phyloP scores from a whole-genome alignment of 2,797 vertebrate genomes.

The Danio choprae region DNA sequence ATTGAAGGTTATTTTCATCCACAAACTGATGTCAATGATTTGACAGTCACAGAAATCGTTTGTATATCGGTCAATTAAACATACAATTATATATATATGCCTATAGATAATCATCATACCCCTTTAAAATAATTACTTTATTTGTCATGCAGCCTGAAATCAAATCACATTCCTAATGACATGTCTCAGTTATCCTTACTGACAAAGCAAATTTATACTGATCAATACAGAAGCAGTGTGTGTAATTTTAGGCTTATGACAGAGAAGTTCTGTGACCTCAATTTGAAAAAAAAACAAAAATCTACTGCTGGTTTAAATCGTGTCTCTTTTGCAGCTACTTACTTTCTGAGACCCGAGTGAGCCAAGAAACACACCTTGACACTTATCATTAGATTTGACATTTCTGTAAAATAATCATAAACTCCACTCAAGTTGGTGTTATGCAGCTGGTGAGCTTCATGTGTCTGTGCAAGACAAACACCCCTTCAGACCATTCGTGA shows the following conservation, averaged over 20 bases:
- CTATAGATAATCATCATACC: too few species aligned
- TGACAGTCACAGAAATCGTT: background rate
- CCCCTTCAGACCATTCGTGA: background rate
- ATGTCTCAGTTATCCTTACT: background rate
- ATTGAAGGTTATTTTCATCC: background rate
- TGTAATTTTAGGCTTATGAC: background rate
- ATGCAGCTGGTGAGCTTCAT: background rate
- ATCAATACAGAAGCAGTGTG: background rate
- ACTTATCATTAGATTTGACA: background rate
- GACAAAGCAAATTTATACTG: background rate
- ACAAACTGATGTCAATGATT: background rate
- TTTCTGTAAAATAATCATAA: background rate
- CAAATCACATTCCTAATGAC: background rate
- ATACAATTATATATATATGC: too few species aligned
- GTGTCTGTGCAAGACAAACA: too few species aligned
- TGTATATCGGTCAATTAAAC: background rate
- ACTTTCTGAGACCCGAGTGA: background rate
- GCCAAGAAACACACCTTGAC: background rate
- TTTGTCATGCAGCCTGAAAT: too few species aligned
- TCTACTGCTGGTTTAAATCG: background rate
- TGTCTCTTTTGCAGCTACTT: background rate
- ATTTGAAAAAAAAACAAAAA: background rate
- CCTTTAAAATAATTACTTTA: too few species aligned
- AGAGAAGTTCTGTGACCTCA: background rate
- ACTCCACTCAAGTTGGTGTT: background rate